phyloP scores from a whole-genome alignment of 2,888 invertebrate species.

The Copidosoma aretas region DNA sequence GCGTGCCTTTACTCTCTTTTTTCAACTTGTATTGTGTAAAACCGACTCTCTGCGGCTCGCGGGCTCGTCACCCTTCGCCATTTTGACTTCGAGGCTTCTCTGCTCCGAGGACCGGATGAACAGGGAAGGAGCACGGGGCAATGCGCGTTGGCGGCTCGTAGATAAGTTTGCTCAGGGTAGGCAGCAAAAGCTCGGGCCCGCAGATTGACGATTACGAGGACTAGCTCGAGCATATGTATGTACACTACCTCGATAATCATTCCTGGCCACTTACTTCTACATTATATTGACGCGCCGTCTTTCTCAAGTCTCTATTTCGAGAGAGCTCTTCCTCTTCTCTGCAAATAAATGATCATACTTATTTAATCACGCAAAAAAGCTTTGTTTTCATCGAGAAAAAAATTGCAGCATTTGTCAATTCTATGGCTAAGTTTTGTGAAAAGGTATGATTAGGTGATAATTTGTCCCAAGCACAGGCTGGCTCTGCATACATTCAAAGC shows the following conservation, averaged over 20 bases:
- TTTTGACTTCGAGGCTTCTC: background rate
- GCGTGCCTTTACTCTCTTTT: background rate
- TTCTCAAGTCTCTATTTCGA: slow-evolving; percentile 12
- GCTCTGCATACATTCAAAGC: too few relatives aligned
- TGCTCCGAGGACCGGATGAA: background rate
- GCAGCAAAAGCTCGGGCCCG: background rate
- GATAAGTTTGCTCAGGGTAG: background rate
- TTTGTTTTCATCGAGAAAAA: too few relatives aligned
- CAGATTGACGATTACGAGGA: background rate
- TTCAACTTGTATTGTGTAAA: background rate
- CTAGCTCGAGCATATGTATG: background rate
- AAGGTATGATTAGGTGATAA: too few relatives aligned
- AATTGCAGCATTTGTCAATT: too few relatives aligned
- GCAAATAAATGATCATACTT: too few relatives aligned
- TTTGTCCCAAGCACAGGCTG: too few relatives aligned
- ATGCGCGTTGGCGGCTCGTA: background rate
- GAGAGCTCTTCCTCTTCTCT: too few relatives aligned
- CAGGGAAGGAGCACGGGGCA: background rate
- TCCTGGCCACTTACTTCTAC: too few relatives aligned
- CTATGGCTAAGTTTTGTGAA: too few relatives aligned
- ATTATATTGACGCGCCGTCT: background rate
- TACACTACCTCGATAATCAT: too few relatives aligned
- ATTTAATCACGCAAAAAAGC: too few relatives aligned
- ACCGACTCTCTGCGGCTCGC: background rate
- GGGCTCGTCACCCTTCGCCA: background rate